These are phyloP conservation scores for Tipula unca DNA, from an alignment of 2,888 invertebrate genomes.

Conservation along the genomic window DNA sequence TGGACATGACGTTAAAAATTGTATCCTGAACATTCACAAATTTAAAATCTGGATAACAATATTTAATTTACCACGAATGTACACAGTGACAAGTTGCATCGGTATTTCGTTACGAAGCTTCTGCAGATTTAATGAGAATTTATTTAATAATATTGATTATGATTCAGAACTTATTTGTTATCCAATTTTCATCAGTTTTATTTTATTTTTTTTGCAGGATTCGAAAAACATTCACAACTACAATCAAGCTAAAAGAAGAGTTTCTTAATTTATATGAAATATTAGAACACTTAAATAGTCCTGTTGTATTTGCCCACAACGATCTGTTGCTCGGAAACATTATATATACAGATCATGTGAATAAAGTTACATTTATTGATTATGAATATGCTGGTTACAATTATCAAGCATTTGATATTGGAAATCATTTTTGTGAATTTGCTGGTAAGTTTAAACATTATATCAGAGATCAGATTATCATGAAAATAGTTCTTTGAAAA, in stretches of 20 bases:
- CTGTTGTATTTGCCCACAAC: conserved; percentile 92
- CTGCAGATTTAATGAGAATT: too few relatives aligned
- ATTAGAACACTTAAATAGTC: conserved; percentile 57
- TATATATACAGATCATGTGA: conserved; percentile 62
- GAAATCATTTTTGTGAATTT: conserved; percentile 96
- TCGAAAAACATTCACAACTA: conserved; percentile 55
- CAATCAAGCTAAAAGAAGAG: conserved; percentile 59
- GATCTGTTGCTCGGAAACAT: conserved; percentile 93
- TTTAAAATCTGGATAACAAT: too few relatives aligned
- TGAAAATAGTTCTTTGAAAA: too few relatives aligned
- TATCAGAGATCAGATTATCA: background rate
- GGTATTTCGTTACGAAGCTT: too few relatives aligned
- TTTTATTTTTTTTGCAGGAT: conserved; percentile 48
- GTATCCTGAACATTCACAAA: too few relatives aligned
- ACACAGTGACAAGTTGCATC: too few relatives aligned
- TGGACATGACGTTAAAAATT: too few relatives aligned
- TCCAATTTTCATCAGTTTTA: background rate
- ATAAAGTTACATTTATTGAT: conserved; percentile 84
- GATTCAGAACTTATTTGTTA: background rate
- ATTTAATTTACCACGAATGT: too few relatives aligned
- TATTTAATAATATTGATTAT: too few relatives aligned
- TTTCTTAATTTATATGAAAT: conserved; percentile 55
- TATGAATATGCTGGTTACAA: conserved; percentile 93
- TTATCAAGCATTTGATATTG: conserved; percentile 93
- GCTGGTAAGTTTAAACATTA: conserved; percentile 58